Evolutionary conservation across 1,140 invertebrate species (phyloP).

Genomic region (Hormaphis cornu): DNA sequence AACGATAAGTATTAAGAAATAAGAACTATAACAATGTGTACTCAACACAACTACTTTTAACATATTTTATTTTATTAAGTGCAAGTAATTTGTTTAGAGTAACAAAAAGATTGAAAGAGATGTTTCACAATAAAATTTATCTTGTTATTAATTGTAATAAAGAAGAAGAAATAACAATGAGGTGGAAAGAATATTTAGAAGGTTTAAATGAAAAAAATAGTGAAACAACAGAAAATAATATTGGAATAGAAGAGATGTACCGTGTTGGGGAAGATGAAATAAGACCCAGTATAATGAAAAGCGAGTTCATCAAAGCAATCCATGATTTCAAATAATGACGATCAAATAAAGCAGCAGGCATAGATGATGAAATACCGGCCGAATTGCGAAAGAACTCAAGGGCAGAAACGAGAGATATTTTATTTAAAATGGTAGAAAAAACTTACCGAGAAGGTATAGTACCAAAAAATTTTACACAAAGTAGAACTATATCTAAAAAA

Average conservation of each 20-base stretch:
- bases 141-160: too few species aligned
- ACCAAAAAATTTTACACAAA: not conserved
- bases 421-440: not conserved
- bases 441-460: not conserved
- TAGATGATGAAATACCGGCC: not conserved
- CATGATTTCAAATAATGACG: not conserved
- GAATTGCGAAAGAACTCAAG: not conserved
- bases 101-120: too few species aligned
- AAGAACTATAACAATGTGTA: too few species aligned
- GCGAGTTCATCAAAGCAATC: not conserved
- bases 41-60: too few species aligned
- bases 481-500: not conserved
- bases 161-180: not conserved
- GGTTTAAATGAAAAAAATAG: constrained; percentile 18
- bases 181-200: constrained; percentile 31
- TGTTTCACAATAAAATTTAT: too few species aligned
- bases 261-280: not conserved
- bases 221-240: constrained; percentile 13
- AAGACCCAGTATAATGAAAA: not conserved
- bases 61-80: too few species aligned
- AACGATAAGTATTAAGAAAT: too few species aligned
- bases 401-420: not conserved
- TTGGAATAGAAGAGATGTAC: not conserved
- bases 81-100: too few species aligned
- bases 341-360: not conserved